Conservation (phyloP, 2,888 invertebrate species). For the Crocallis elinguaria region DNA sequence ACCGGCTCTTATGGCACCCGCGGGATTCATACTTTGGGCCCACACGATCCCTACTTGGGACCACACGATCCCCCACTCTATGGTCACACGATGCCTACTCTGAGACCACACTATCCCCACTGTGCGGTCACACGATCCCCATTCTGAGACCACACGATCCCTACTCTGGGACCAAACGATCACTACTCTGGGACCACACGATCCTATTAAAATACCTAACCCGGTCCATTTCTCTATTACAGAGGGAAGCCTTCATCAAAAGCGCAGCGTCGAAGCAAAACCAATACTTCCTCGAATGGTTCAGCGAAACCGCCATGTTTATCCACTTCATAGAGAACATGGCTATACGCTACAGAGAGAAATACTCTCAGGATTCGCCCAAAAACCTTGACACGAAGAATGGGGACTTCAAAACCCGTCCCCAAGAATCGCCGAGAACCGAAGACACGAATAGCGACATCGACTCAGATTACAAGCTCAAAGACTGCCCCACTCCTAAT, state of each 20-base stretch:
- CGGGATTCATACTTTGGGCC: too few relatives aligned
- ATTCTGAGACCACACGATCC: too few relatives aligned
- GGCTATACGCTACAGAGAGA: constrained; percentile 49
- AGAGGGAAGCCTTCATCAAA: constrained; percentile 90
- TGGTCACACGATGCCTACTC: too few relatives aligned
- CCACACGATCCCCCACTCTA: too few relatives aligned
- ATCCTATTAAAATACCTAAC: neutral
- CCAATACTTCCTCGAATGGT: constrained; percentile 93
- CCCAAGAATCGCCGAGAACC: neutral
- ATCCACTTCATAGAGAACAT: constrained; percentile 88
- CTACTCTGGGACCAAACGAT: too few relatives aligned
- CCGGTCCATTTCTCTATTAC: constrained; percentile 52
- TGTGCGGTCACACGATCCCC: too few relatives aligned
- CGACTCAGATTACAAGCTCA: constrained; percentile 38
- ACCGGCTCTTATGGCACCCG: too few relatives aligned
- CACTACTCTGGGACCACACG: too few relatives aligned
- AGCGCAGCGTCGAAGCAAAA: constrained; percentile 86
- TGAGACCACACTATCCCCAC: too few relatives aligned
- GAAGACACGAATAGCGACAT: neutral
- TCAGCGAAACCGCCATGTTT: constrained; percentile 95
- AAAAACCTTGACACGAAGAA: constrained; percentile 13
- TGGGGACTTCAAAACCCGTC: neutral
- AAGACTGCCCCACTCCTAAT: constrained; percentile 73
- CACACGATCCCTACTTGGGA: too few relatives aligned
- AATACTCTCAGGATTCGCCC: constrained; percentile 30